phyloP scores from a whole-genome alignment of 2,797 vertebrate species.

The Taenioides sp. region DNA sequence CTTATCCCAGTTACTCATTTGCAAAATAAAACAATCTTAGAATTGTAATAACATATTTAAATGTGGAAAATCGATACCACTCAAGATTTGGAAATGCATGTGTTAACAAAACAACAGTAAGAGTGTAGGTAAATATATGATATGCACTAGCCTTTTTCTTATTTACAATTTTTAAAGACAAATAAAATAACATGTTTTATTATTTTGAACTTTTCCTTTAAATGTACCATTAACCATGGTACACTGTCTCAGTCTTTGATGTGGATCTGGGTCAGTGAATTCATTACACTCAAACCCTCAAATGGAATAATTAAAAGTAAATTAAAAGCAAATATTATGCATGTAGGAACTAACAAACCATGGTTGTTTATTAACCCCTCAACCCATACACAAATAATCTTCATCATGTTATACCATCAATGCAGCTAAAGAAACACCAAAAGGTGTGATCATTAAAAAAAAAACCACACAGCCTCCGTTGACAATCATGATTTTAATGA shows the following conservation, averaged over 20 bases:
- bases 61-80: neutral
- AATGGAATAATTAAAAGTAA: constrained; percentile 4
- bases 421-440: neutral
- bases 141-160: too few relatives aligned
- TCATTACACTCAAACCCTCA: constrained; percentile 6
- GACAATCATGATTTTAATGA: neutral
- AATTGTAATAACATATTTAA: neutral
- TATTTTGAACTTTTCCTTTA: neutral
- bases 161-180: neutral
- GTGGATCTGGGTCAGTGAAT: constrained; percentile 13
- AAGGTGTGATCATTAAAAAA: neutral
- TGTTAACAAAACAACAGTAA: too few relatives aligned
- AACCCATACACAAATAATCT: neutral
- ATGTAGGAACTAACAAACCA: neutral
- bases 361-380: neutral
- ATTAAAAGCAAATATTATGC: constrained; percentile 8
- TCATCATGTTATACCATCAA: neutral
- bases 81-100: neutral
- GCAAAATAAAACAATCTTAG: neutral
- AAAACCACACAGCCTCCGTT: neutral
- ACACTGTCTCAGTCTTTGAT: neutral
- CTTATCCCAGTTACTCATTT: neutral
- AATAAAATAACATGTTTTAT: neutral
- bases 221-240: neutral
- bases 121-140: too few relatives aligned